phyloP scores from a whole-genome alignment of 1,140 invertebrate species.

The Pseudomyrmex sp. region DNA sequence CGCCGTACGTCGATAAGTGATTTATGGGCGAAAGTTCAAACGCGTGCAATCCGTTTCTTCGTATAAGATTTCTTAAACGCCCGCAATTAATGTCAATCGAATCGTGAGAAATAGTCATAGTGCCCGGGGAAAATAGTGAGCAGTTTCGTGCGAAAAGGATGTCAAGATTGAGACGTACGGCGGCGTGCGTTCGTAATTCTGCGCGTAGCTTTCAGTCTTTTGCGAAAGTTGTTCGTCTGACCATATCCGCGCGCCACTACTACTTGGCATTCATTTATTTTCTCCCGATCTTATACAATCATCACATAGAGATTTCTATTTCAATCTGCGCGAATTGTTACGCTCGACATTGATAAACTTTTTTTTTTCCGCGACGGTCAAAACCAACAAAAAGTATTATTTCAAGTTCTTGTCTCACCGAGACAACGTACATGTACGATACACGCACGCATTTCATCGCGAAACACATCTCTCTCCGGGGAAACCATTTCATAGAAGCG shows the following conservation, averaged over 20 bases:
- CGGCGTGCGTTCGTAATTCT: background rate
- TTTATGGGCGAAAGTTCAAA: slow-evolving; percentile 35
- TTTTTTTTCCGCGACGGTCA: too few species aligned
- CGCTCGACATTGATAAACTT: background rate
- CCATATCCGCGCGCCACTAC: background rate
- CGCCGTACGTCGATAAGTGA: slow-evolving; percentile 20
- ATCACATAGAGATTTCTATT: background rate
- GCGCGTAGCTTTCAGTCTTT: background rate
- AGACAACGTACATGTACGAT: too few species aligned
- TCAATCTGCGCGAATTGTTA: background rate
- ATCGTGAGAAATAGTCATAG: background rate
- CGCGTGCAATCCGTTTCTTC: background rate
- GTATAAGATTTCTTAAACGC: background rate
- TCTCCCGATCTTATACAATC: background rate
- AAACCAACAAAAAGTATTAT: background rate
- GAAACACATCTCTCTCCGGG: background rate
- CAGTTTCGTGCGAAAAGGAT: slow-evolving; percentile 1
- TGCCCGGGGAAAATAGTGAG: background rate
- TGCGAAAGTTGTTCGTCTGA: background rate
- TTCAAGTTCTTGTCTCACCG: background rate
- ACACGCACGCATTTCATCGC: background rate
- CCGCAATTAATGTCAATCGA: slow-evolving; percentile 14
- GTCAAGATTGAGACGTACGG: background rate
- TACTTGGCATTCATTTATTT: too few species aligned
- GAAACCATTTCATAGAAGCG: background rate